phyloP scores from a whole-genome alignment of 2,113 vertebrate species.

The Leptobrachium ailaonicum region DNA sequence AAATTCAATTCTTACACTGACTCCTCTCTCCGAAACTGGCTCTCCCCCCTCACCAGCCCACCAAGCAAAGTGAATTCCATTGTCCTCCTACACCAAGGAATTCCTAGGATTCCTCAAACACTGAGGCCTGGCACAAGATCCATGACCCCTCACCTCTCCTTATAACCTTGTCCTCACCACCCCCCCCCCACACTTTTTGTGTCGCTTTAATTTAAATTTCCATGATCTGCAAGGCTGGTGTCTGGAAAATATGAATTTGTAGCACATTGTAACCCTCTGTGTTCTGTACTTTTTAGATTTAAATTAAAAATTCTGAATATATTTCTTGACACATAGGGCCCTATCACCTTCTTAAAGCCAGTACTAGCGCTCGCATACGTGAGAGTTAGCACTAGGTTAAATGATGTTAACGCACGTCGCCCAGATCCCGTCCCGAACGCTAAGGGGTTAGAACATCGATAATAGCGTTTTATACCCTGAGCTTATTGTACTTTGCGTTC shows the following conservation, averaged over 20 bases:
- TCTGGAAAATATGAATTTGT: not conserved
- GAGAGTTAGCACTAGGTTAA: no score
- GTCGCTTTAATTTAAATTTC: not conserved
- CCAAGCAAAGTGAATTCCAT: constrained; percentile 33
- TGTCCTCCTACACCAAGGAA: constrained; percentile 33
- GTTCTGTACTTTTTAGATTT: no score
- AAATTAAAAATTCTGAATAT: no score
- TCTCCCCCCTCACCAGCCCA: constrained; percentile 3
- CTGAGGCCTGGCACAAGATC: constrained; percentile 32
- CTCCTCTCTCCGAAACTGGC: constrained; percentile 26
- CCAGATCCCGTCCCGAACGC: no score
- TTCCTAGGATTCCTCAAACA: constrained; percentile 33
- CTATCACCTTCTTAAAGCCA: no score
- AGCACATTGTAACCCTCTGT: not conserved
- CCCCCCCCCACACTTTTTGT: not conserved
- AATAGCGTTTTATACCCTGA: no score
- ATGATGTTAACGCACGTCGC: no score
- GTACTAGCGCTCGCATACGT: no score
- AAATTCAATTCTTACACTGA: constrained; percentile 14
- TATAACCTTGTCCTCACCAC: constrained; percentile 19
- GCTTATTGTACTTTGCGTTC: no score
- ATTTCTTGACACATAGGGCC: no score
- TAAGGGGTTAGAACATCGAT: no score
- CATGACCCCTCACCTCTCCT: constrained; percentile 34
- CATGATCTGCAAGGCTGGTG: not conserved